These are phyloP conservation scores for Atrina japonica DNA, from an alignment of 2,888 invertebrate species.

Conservation along the genomic window DNA sequence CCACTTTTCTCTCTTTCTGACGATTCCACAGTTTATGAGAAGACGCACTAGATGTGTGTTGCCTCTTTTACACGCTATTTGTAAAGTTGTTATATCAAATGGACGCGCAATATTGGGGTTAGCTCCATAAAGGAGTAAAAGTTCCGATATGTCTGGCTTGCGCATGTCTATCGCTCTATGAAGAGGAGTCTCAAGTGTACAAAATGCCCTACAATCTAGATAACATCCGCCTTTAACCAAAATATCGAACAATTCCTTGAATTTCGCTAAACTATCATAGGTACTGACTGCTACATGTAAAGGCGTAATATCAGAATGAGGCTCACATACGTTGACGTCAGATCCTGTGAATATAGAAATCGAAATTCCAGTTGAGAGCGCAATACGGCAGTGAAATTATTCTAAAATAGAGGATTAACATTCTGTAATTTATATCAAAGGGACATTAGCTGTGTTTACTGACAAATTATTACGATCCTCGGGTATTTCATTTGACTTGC, in stretches of 20 bases:
- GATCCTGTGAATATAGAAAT: slow-evolving; percentile 60
- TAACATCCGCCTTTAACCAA: slow-evolving; percentile 51
- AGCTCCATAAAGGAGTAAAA: slow-evolving; percentile 59
- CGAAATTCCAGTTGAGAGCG: too few relatives aligned
- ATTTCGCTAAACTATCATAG: slow-evolving; percentile 38
- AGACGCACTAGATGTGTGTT: slow-evolving; percentile 37
- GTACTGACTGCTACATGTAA: slow-evolving; percentile 59
- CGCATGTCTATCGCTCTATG: slow-evolving; percentile 56
- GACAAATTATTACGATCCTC: too few relatives aligned
- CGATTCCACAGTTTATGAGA: slow-evolving; percentile 54
- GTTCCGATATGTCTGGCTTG: slow-evolving; percentile 51
- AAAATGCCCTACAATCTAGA: slow-evolving; percentile 52
- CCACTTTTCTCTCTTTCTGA: slow-evolving; percentile 51
- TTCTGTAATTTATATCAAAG: too few relatives aligned
- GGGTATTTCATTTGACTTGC: too few relatives aligned
- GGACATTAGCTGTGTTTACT: too few relatives aligned
- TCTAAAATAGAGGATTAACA: too few relatives aligned
- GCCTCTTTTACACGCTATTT: slow-evolving; percentile 48
- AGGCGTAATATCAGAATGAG: slow-evolving; percentile 48
- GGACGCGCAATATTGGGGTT: slow-evolving; percentile 63
- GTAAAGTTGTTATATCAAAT: slow-evolving; percentile 60
- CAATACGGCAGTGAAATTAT: too few relatives aligned
- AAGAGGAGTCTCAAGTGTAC: slow-evolving; percentile 59
- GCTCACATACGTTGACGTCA: slow-evolving; percentile 55
- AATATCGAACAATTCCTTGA: slow-evolving; percentile 46